phyloP scores from a whole-genome alignment of 2,797 vertebrate species.

The Sternotherus odoratus region DNA sequence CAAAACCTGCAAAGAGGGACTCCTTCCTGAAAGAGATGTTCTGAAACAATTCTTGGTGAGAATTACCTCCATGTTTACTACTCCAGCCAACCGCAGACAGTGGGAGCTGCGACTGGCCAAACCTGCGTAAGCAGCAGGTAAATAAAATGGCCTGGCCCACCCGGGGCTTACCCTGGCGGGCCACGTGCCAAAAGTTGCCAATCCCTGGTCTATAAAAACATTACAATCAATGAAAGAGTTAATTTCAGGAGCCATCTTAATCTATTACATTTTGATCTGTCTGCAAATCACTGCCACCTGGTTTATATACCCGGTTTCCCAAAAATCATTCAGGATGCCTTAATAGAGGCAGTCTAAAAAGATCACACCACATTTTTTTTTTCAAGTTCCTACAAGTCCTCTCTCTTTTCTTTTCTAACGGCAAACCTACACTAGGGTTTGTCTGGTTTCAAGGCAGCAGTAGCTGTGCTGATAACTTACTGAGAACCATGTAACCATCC shows the following conservation, averaged over 20 bases:
- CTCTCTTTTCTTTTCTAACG: not conserved
- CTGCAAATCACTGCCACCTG: not conserved
- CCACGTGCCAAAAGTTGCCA: too few species aligned
- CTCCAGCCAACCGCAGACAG: too few species aligned
- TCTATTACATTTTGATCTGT: slow-evolving; percentile 5
- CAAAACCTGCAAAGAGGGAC: not conserved
- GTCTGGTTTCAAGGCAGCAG: not conserved
- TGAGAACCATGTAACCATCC: rapidly evolving
- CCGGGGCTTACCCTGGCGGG: too few species aligned
- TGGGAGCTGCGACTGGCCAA: too few species aligned
- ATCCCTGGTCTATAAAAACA: not conserved
- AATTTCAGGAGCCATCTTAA: not conserved
- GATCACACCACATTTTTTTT: not conserved
- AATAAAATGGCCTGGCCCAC: too few species aligned
- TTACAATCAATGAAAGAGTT: slow-evolving; percentile 14
- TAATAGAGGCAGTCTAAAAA: not conserved
- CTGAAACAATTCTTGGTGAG: not conserved
- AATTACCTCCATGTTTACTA: not conserved
- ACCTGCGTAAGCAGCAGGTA: too few species aligned
- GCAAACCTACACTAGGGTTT: not conserved
- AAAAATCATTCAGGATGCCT: slow-evolving; percentile 5
- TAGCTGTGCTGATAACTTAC: not conserved
- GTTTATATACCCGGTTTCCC: not conserved
- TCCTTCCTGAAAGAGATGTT: not conserved
- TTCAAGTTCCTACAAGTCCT: not conserved